Evolutionary conservation across 2,888 invertebrate species (phyloP), one percentile per base, ranked within the genome.

Genomic region (Neelides folsomi): DNA sequence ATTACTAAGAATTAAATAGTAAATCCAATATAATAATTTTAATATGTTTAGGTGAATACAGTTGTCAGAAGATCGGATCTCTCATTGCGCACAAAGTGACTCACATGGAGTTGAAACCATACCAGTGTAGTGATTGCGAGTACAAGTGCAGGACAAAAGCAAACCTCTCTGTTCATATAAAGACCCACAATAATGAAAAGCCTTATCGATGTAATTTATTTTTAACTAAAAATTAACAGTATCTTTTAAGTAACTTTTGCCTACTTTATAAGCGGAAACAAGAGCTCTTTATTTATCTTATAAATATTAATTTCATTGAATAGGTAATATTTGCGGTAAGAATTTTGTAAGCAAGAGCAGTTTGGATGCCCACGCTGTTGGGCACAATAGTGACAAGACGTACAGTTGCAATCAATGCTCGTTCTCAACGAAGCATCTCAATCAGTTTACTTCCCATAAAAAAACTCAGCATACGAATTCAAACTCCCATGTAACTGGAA

Each of bases 361-460:
- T 19, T 67, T 79, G 52, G 77, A 78, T 58, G 75, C 76, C 51
- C 79, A 80, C 66, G 67, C 75, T 65, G 71, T 75, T 40, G 75
- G 72, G 1, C 79, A 79, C 65, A 72, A 72, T 40, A 70, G 73
- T 43, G 75, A 74, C 53, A 74, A 79, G 56, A 76, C 75, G n/a
- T 75, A 76, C 59, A 71, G 75, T 1, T 82, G 81, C 66, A 79
- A 80, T 56, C 72, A 74, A n/a, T 82, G 81, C 69, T 78, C 79
- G 8, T 82, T 80, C 67, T 74, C 77, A 54, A 80, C 80, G 37
- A 80, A 80, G 66, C 79, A 77, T 66, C 73, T 79, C 58, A 79
- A 79, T 60, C 79, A 81, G 66, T 73, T 81, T 66, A 76, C 78
- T 43, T 74, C 78, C 12, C 81, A 81, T 67, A 77, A 77, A 62